Base-by-base conservation (phyloP, 2,113 vertebrate genomes). In the Osmerus mordax region DNA sequence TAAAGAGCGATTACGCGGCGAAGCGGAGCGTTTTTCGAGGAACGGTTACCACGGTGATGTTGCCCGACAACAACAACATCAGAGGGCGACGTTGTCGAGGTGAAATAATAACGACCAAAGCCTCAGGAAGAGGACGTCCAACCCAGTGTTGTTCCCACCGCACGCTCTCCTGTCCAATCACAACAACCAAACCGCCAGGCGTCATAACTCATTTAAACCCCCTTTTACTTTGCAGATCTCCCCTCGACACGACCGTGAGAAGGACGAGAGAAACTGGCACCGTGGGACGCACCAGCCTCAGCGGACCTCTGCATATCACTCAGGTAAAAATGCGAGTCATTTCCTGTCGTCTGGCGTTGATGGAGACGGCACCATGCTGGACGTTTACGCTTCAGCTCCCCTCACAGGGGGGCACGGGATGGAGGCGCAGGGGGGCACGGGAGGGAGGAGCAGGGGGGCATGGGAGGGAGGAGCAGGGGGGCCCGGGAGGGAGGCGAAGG, bases 261-360 rank as follows among this genome's bases (percentile, higher is more conserved):
- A 55, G 36, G 73, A 66, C 25, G 71, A 61, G 60, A 11, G 52
- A 77, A 78, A 66, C 51, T 53, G 68, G 64, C 36, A 67, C 60
- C 53, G 66, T 53, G 63, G 66, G 77, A 59, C 54, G 51, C 66
- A 64, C 21, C 61, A n/a, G 68, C 68, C 63, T 2, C 68, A 54
- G 14, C 8, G 5, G 15, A 61, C 18, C 11, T n/a, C 7, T 73
- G 78, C 80, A 87, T 85, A 89, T 89, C 87, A 84, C 73, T 86
- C 85, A 82, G 69, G 64, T 78, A 77, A 85, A 77, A 85, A 89
- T 84, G 71, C 68, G 74, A 75, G 78, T 79, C 51, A 78, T 88
- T 87, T 82, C 64, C 71, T 70, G 82, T 70, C 80, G 78, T 82
- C 85, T 82, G 83, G 69, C 54, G 60, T 28, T 72, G 64, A 83